Conservation (phyloP, 2,113 vertebrate species). For the Isichthys henryi region DNA sequence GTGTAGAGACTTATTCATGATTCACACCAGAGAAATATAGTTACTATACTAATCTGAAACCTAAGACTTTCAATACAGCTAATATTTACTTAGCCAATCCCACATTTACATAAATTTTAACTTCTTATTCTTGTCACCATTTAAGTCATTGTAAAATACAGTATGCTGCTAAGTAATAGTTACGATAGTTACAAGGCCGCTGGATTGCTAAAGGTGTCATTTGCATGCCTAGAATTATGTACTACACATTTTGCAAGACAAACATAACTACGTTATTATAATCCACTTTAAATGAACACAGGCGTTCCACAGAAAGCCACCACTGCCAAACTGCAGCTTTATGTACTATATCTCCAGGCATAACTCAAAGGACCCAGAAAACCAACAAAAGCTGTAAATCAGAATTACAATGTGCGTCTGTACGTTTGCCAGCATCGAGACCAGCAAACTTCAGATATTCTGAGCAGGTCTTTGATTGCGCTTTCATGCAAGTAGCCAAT, state of each 20-base stretch:
- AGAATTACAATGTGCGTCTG: neutral
- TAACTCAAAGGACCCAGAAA: slow-evolving; percentile 1
- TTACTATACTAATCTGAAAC: neutral
- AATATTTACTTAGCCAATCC: neutral
- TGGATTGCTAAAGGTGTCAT: neutral
- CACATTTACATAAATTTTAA: neutral
- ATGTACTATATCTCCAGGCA: neutral
- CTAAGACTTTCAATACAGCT: neutral
- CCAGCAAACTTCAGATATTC: neutral
- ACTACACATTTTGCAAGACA: neutral
- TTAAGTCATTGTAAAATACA: neutral
- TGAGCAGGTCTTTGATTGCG: neutral
- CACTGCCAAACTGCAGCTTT: neutral
- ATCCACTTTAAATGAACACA: neutral
- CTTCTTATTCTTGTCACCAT: neutral
- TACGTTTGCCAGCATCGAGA: neutral
- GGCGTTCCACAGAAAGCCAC: neutral
- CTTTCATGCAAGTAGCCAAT: neutral
- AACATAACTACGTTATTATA: neutral
- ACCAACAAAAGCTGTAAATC: neutral
- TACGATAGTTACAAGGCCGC: neutral
- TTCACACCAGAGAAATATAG: neutral
- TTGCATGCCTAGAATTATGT: neutral
- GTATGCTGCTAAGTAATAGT: too few species aligned
- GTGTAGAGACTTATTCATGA: neutral